Evolutionary conservation across 2,797 vertebrate species (phyloP).

Genomic region (Sebastolobus altivelis): DNA sequence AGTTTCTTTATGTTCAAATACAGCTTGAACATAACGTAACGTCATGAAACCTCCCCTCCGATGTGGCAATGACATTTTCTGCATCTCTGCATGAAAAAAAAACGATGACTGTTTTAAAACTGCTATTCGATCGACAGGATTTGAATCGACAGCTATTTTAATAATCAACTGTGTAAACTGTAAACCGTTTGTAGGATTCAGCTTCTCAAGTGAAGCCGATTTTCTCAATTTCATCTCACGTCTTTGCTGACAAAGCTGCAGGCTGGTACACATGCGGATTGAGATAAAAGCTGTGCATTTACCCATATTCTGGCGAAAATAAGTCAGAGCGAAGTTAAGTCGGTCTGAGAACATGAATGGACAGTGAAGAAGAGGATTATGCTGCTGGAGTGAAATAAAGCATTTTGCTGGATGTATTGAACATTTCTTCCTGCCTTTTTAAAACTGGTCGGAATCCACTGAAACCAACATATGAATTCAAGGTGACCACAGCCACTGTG

Average conservation of each 20-base stretch:
- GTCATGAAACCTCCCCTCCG: not conserved
- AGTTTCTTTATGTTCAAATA: too few species aligned
- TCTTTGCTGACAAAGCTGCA: not conserved
- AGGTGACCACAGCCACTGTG: not conserved
- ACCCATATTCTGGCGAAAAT: not conserved
- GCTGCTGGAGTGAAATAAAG: not conserved
- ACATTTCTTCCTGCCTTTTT: not conserved
- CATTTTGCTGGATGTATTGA: not conserved
- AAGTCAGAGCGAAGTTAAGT: not conserved
- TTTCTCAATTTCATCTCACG: not conserved
- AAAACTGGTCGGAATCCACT: not conserved
- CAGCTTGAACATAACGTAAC: too few species aligned
- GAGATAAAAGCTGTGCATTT: not conserved
- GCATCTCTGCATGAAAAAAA: not conserved
- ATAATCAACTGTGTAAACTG: not conserved
- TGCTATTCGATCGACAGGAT: not conserved
- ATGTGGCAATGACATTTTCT: not conserved
- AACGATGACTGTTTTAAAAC: too few species aligned
- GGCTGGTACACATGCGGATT: not conserved
- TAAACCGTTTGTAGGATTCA: not conserved
- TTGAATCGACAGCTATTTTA: not conserved
- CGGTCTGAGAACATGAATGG: too few species aligned
- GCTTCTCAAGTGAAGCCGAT: not conserved
- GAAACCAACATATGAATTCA: not conserved
- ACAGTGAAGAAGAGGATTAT: not conserved